Percentiles rank a stretch among this genome's conserved stretches.
Conservation (phyloP, 2,888 invertebrate genomes). For the Amaurobius ferox region DNA sequence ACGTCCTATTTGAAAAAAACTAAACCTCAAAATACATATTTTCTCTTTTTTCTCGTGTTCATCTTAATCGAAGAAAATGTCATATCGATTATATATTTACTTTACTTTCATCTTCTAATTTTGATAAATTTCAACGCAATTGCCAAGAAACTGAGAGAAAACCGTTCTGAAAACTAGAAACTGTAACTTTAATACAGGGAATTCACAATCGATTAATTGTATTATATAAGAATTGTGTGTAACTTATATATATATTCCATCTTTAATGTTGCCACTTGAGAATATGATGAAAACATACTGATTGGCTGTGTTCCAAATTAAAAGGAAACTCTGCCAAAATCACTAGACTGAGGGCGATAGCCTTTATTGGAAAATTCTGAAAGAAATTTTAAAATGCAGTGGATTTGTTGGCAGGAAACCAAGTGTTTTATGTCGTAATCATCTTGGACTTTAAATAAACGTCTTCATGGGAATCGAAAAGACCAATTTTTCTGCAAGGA, state of each 20-base stretch:
- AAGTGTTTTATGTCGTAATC: constrained; percentile 11
- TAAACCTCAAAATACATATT: too few species aligned
- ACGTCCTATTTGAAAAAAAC: too few species aligned
- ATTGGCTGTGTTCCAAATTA: constrained; percentile 2
- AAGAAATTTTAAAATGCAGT: constrained; percentile 14
- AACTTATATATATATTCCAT: neutral
- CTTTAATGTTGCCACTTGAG: neutral
- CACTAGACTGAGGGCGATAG: neutral
- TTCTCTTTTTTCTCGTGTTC: too few species aligned
- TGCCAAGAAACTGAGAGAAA: too few species aligned
- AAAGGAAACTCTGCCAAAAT: constrained; percentile 1
- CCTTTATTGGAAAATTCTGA: constrained; percentile 11
- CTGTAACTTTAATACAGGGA: too few species aligned
- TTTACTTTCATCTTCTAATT: too few species aligned
- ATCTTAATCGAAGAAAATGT: too few species aligned
- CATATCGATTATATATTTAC: too few species aligned
- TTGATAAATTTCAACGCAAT: too few species aligned
- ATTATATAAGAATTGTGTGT: neutral
- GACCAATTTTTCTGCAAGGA: too few species aligned
- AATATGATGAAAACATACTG: neutral
- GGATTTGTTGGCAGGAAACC: constrained; percentile 14
- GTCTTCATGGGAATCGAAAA: too few species aligned
- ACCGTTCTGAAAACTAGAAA: too few species aligned
- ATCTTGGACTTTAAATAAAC: constrained; percentile 1
- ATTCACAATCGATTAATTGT: neutral